These are phyloP conservation scores for Lordiphosa fenestrarum DNA, from an alignment of 2,888 invertebrate genomes.

Conservation along the genomic window DNA sequence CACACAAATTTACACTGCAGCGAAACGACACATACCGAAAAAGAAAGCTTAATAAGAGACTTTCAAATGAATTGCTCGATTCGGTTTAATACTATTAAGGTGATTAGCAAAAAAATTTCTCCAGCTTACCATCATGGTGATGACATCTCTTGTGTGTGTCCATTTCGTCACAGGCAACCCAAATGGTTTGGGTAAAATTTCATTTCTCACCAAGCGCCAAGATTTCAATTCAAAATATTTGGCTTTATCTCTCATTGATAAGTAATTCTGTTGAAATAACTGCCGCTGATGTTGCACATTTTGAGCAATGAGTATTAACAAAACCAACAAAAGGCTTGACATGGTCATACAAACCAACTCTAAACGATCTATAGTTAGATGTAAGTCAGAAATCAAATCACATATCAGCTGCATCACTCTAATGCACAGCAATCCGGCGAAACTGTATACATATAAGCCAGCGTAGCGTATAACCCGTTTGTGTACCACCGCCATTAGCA, in stretches of 20 bases:
- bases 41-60: too few relatives aligned
- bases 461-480: conserved; percentile 37
- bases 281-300: conserved; percentile 38
- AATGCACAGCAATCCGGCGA: conserved; percentile 22
- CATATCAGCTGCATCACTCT: not conserved
- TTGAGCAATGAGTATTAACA: conserved; percentile 28
- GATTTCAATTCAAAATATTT: conserved; percentile 41
- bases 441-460: conserved; percentile 36
- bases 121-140: conserved; percentile 42
- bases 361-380: conserved; percentile 27
- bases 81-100: too few relatives aligned
- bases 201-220: conserved; percentile 40
- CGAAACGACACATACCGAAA: too few relatives aligned
- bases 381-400: not conserved
- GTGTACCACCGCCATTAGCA: conserved; percentile 27
- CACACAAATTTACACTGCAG: too few relatives aligned
- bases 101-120: too few relatives aligned
- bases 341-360: conserved; percentile 25
- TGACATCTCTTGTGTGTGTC: conserved; percentile 34
- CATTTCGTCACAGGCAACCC: conserved; percentile 36
- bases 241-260: conserved; percentile 30
- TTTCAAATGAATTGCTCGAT: too few relatives aligned
- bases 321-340: conserved; percentile 15
- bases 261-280: conserved; percentile 24
- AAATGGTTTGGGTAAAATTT: conserved; percentile 44